Conservation (phyloP, 2,888 invertebrate species). For the Phymatocera aterrima region DNA sequence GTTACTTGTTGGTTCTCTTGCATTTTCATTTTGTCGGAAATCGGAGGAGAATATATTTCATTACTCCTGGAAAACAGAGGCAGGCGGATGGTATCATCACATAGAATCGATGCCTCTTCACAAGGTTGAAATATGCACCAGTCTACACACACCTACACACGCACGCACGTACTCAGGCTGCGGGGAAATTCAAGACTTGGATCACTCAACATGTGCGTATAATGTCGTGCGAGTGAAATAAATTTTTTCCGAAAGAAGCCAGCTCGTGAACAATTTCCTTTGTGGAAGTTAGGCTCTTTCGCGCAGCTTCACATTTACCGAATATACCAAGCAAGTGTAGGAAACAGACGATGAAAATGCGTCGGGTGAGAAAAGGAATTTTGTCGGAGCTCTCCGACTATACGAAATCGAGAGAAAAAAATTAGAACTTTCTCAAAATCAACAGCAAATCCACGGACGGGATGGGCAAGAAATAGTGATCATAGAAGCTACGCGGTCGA, state of each 20-base stretch:
- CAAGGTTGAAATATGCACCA: background rate
- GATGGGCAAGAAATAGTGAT: background rate
- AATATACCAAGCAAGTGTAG: no score
- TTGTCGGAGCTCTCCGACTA: no score
- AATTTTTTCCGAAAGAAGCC: background rate
- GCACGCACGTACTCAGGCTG: background rate
- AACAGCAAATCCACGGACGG: background rate
- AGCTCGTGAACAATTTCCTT: background rate
- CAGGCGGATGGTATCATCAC: background rate
- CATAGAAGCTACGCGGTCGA: background rate
- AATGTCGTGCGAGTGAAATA: background rate
- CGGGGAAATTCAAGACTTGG: background rate
- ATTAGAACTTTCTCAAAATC: no score
- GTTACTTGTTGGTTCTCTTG: background rate
- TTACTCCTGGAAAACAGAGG: background rate
- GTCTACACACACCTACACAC: background rate
- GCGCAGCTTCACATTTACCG: no score
- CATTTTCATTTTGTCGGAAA: background rate
- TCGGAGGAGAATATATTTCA: background rate
- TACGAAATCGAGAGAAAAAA: no score
- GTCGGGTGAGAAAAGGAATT: no score
- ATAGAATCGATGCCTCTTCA: slow-evolving; percentile 6
- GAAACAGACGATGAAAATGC: no score
- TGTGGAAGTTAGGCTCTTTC: background rate
- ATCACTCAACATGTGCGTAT: background rate